phyloP scores from a whole-genome alignment of 2,797 vertebrate genomes.

The Lateolabrax maculatus region DNA sequence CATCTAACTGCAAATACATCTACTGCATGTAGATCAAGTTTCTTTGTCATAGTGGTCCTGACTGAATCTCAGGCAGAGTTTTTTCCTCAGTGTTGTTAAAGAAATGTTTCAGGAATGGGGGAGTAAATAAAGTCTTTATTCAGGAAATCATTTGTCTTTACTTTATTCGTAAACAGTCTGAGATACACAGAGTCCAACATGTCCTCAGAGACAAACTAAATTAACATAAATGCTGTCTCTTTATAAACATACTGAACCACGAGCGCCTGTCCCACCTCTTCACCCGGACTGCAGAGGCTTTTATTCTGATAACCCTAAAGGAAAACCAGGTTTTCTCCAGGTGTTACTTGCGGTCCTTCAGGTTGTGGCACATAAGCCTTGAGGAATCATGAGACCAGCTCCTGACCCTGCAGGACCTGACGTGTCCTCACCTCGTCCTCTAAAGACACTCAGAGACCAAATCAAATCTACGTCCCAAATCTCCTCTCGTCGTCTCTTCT shows the following conservation, averaged over 20 bases:
- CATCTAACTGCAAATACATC: no score
- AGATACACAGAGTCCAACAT: neutral
- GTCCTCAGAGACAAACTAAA: conserved; percentile 10
- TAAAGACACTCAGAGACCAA: conserved; percentile 2
- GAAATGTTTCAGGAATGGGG: neutral
- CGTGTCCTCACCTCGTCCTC: neutral
- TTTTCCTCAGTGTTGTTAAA: neutral
- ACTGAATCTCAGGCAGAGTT: no score
- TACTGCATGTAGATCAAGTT: no score
- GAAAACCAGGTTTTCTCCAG: conserved; percentile 7
- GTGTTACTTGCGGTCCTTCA: conserved; percentile 5
- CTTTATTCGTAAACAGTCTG: conserved; percentile 21
- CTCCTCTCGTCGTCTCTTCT: neutral
- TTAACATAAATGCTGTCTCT: neutral
- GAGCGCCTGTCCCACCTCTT: neutral
- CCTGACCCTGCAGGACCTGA: conserved; percentile 33
- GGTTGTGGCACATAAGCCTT: conserved; percentile 25
- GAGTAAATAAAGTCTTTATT: conserved; percentile 5
- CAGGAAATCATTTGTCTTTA: neutral
- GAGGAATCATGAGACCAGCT: conserved; percentile 69
- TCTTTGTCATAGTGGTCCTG: no score
- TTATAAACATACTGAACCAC: neutral
- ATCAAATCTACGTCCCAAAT: neutral
- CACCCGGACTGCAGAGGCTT: neutral
- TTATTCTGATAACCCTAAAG: conserved; percentile 11